Base-by-base conservation (phyloP, 2,888 invertebrate species). In the Atherix ibis region DNA sequence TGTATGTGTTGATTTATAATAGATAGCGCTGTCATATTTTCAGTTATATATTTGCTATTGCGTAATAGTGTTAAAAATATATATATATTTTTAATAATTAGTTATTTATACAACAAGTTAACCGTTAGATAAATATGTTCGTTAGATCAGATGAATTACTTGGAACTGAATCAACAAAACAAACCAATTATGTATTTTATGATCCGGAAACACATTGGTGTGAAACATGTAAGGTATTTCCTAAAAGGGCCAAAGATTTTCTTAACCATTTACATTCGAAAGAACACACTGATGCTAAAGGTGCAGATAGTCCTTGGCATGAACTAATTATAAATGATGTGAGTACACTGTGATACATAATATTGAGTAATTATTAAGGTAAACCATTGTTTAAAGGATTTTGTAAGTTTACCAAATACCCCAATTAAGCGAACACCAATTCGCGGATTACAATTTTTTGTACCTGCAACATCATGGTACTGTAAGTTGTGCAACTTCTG, bases 201-300 rank as follows among this genome's bases (percentile, higher is more conserved):
- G 87, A 88, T 60, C 83, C 85, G 1, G 85, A 85, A 63, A 76
- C 83, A 69, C 85, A 87, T 55, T 88, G 88, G 88, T 88, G 87
- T 56, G 70, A 83, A 35, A 71, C 76, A 31, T 88, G 88, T 62
- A 77, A 83, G 56, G 77, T 79, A 47, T 88, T 88, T 58, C 87
- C 87, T 18, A 73, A 79, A 50, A 82, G 84, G 3, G 85, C 85
- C 32, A 83, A 84, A 56, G 83, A 84, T 55, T 82, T 80, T 56
- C 63, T 88, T 45, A 76, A 77, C 56, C 88, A 88, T 65, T 68
- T 87, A 46, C 87, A 87, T 54, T 71, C 75, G 33, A 69, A 73
- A 40, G 75, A 76, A 24, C 88, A 88, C 63, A 75, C 76, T 43
- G 53, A 56, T 27, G 50, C 53, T 25, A 45, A 47, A 30, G 51